Percentiles rank a stretch among this genome's conserved stretches.
Conservation (phyloP, 2,888 invertebrate genomes). For the Lutraria lutraria region DNA sequence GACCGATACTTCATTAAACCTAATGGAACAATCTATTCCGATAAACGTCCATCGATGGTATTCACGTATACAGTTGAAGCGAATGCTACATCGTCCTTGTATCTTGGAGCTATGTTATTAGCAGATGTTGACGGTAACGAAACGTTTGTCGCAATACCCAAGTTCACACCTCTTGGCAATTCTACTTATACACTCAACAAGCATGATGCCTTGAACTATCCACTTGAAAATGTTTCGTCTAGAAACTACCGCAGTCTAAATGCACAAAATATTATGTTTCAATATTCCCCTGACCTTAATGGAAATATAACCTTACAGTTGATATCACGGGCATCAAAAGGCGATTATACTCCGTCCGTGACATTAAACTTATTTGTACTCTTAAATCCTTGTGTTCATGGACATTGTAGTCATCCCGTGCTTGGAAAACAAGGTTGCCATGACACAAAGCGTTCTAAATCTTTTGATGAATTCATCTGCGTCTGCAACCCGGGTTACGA, state of each 20-base stretch:
- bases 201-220: neutral
- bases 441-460: conserved; percentile 53
- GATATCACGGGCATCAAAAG: conserved; percentile 48
- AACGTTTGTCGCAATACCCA: conserved; percentile 22
- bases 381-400: conserved; percentile 66
- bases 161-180: conserved; percentile 51
- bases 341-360: conserved; percentile 53
- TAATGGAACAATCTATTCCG: conserved; percentile 46
- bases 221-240: conserved; percentile 26
- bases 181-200: conserved; percentile 37
- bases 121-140: conserved; percentile 62
- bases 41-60: conserved; percentile 47
- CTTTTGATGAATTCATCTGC: conserved; percentile 66
- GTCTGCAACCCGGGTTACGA: conserved; percentile 69
- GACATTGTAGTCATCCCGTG: conserved; percentile 55
- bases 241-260: conserved; percentile 43
- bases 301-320: conserved; percentile 62
- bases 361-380: conserved; percentile 55
- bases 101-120: conserved; percentile 53
- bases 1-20: conserved; percentile 56
- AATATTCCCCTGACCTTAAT: conserved; percentile 39
- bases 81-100: conserved; percentile 38
- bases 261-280: conserved; percentile 51
- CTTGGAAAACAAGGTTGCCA: conserved; percentile 48
- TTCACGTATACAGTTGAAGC: conserved; percentile 44